Percentiles rank a stretch among this genome's conserved stretches.
Evolutionary conservation across 2,797 vertebrate species (phyloP).

Genomic region (Psittacula echo): DNA sequence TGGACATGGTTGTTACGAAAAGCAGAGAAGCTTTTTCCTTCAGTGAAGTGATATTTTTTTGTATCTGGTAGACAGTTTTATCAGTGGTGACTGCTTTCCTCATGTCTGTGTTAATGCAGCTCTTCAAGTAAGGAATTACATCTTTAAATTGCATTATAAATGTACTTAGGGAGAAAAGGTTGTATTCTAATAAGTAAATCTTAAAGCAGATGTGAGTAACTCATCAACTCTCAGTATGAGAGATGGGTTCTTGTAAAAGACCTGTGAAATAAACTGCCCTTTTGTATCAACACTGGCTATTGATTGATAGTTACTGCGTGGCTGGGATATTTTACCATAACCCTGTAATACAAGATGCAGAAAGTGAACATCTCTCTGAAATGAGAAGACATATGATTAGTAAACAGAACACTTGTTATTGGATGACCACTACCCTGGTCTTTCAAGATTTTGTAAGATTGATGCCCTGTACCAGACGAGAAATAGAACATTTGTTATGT

Average conservation of each 20-base stretch:
- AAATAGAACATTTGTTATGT: neutral
- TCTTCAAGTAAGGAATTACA: neutral
- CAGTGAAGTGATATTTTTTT: neutral
- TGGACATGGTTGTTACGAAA: neutral
- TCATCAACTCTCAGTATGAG: neutral
- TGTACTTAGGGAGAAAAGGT: neutral
- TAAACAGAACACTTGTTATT: neutral
- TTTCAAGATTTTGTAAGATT: neutral
- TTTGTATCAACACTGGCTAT: accelerated
- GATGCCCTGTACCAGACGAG: neutral
- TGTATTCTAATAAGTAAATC: neutral
- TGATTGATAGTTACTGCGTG: neutral
- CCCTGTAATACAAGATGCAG: neutral
- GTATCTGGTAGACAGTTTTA: neutral
- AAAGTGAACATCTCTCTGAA: neutral
- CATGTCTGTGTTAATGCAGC: neutral
- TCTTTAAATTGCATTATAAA: neutral
- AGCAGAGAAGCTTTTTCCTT: neutral
- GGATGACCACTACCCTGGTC: neutral
- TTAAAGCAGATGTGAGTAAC: neutral
- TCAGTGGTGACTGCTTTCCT: neutral
- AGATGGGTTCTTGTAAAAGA: neutral
- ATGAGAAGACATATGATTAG: neutral
- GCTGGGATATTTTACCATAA: neutral
- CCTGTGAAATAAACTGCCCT: neutral